These are phyloP conservation scores for Hippocampus kuda DNA, from an alignment of 2,797 vertebrate species.

Conservation along the genomic window DNA sequence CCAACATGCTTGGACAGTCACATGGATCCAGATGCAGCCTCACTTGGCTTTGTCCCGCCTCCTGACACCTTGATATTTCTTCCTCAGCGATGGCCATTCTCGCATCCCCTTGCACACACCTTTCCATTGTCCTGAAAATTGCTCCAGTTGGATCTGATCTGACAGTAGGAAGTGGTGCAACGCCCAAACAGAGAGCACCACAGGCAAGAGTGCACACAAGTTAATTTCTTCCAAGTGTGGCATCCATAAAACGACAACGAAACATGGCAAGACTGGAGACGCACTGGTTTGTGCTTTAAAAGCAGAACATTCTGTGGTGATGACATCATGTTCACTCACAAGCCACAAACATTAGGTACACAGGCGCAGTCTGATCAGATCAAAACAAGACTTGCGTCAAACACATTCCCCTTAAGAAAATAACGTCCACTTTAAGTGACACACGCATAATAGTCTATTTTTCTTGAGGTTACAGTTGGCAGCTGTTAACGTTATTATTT, in stretches of 20 bases:
- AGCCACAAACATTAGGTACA: too few relatives aligned
- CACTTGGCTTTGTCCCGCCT: slow-evolving; percentile 18
- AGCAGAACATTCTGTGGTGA: too few relatives aligned
- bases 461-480: too few relatives aligned
- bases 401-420: too few relatives aligned
- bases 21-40: slow-evolving; percentile 12
- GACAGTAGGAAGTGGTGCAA: not conserved
- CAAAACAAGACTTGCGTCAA: too few relatives aligned
- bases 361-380: too few relatives aligned
- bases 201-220: not conserved
- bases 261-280: not conserved
- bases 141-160: not conserved
- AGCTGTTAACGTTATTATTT: too few relatives aligned
- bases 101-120: not conserved
- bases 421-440: too few relatives aligned
- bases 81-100: too few relatives aligned
- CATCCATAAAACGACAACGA: not conserved
- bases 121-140: not conserved
- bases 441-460: too few relatives aligned
- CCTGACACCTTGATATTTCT: slow-evolving; percentile 20
- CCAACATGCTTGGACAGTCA: slow-evolving; percentile 10
- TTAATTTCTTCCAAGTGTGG: not conserved
- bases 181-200: not conserved
- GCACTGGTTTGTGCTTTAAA: not conserved
- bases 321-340: too few relatives aligned